phyloP scores from a whole-genome alignment of 2,888 invertebrate genomes.

The Lasioglossum calceatum region DNA sequence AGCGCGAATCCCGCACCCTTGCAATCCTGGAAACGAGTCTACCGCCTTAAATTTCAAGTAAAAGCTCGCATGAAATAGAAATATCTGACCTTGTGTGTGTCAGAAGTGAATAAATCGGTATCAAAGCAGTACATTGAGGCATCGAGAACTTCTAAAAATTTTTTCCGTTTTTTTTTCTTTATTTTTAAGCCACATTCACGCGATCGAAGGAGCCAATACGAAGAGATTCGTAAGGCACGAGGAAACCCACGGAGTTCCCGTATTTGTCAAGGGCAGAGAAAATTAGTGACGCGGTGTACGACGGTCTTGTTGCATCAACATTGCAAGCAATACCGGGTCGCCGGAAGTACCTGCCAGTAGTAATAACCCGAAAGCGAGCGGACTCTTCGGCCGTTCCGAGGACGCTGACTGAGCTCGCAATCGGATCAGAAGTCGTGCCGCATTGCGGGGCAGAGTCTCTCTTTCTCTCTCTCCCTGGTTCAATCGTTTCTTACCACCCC shows the following conservation, averaged over 20 bases:
- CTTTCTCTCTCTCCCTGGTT: slow-evolving; percentile 30
- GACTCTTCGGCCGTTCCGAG: slow-evolving; percentile 46
- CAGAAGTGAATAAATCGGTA: not conserved
- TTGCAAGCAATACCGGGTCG: not conserved
- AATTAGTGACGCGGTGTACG: not conserved
- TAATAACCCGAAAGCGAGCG: slow-evolving; percentile 47
- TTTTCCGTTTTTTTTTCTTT: not conserved
- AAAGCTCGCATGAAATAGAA: not conserved
- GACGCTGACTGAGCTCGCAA: slow-evolving; percentile 69
- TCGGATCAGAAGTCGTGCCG: slow-evolving; percentile 71
- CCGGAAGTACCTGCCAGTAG: slow-evolving; percentile 32
- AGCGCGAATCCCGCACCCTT: too few species aligned
- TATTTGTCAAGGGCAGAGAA: not conserved
- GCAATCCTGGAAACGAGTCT: too few species aligned
- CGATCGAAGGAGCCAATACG: not conserved
- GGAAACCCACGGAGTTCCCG: not conserved
- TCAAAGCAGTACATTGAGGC: not conserved
- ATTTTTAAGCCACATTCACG: not conserved
- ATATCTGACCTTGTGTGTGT: not conserved
- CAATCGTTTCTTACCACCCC: slow-evolving; percentile 35
- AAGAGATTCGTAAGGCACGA: not conserved
- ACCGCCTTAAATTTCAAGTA: not conserved
- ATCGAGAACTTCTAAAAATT: not conserved
- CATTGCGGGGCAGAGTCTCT: slow-evolving; percentile 68
- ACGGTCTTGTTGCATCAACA: slow-evolving; percentile 1